phyloP scores from a whole-genome alignment of 1,140 invertebrate species.

The Drosophila orosa region DNA sequence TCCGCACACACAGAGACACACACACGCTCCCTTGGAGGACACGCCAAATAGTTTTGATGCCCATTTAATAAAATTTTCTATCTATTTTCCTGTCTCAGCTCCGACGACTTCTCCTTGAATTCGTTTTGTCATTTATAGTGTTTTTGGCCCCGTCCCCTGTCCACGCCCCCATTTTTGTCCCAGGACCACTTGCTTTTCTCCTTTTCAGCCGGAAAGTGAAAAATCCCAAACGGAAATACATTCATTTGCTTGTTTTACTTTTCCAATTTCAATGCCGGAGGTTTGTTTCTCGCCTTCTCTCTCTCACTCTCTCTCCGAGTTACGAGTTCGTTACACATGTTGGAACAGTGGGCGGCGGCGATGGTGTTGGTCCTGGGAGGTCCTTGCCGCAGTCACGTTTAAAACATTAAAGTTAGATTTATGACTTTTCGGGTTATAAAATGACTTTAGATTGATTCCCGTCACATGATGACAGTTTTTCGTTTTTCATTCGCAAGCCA shows the following conservation, averaged over 20 bases:
- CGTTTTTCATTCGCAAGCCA: constrained; percentile 72
- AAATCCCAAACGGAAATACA: constrained; percentile 83
- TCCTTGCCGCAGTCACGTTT: constrained; percentile 83
- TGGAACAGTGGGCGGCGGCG: constrained; percentile 3
- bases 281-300: constrained; percentile 15
- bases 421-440: constrained; percentile 84
- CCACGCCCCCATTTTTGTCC: constrained; percentile 16
- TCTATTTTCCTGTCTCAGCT: constrained; percentile 55
- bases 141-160: constrained; percentile 2
- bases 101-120: constrained; percentile 35
- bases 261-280: constrained; percentile 79
- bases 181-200: constrained; percentile 13
- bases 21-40: constrained; percentile 25
- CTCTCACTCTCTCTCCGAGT: constrained; percentile 2
- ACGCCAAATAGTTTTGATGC: constrained; percentile 78
- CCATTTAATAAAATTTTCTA: constrained; percentile 80
- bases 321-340: constrained; percentile 51
- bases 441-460: constrained; percentile 84
- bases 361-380: constrained; percentile 32
- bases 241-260: constrained; percentile 83
- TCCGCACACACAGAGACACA: background rate
- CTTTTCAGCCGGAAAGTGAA: constrained; percentile 70
- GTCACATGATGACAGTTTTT: constrained; percentile 84
- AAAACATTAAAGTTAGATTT: constrained; percentile 84
- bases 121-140: constrained; percentile 73